Evolutionary conservation across 2,888 invertebrate genomes (phyloP), one percentile per base, ranked within the genome.

Genomic region (Clistopyga incitator): DNA sequence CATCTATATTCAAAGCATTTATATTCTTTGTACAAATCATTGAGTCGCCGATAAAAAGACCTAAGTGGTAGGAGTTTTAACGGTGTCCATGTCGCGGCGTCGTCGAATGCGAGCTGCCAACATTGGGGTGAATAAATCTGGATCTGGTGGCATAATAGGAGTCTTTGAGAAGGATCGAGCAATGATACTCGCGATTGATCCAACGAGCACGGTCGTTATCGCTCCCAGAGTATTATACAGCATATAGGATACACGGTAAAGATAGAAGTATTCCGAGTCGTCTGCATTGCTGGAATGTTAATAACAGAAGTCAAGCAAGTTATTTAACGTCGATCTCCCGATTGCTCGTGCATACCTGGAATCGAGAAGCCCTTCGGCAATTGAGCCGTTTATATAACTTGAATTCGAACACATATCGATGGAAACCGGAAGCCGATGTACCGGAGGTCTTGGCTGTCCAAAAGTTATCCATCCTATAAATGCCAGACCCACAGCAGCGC

Each of bases 211-310:
- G 0, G 95, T 94, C 1, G 94, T 86, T 0, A 94, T 11, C 56
- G 95, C 91, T 29, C 95, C 95, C 20, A 95, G 85, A 0, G 94
- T 93, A 0, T 96, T 95, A 76, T 96, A 96, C 95, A 96, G 97
- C 94, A 96, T 94, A 89, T 97, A 97, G 0, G 97, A 97, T 29
- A 97, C 93, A 86, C 95, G 94, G 89, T 96, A 96, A n/a, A 96
- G 92, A 93, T 96, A 96, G 88, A 96, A 95, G 89, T 95, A 96
- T 0, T 84, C 74, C 2, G 87, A 82, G 42, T 89, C 87, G 47
- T 54, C 25, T 2, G 45, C 45, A 18, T 11, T 34, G 34, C 87
- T 87, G 61, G 23, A 74, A 86, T 67, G 10, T 52, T 25, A 77
- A 52, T 52, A 52, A 64, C 6, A 52, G 34, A 56, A 42, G 25